Percentiles rank a stretch among this genome's conserved stretches.
Conservation (phyloP, 1,140 invertebrate species). For the Drosophila littoralis region DNA sequence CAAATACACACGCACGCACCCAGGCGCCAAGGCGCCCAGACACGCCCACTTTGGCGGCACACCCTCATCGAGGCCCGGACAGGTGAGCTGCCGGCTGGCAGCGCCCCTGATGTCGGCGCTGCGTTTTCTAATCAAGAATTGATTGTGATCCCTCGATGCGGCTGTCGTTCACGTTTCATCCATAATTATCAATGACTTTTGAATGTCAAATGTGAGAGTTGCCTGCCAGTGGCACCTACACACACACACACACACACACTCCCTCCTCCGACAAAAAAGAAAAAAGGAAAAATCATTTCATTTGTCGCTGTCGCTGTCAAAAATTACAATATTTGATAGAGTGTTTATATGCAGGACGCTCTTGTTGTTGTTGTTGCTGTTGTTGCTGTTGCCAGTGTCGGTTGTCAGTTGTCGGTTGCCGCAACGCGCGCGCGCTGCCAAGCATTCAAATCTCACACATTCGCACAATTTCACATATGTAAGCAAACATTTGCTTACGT, state of each 20-base stretch:
- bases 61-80: slow-evolving; percentile 37
- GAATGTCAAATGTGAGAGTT: slow-evolving; percentile 80
- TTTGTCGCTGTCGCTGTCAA: slow-evolving; percentile 72
- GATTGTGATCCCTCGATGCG: slow-evolving; percentile 82
- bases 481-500: slow-evolving; percentile 44
- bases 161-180: slow-evolving; percentile 81
- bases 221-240: slow-evolving; percentile 66
- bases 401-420: too few relatives aligned
- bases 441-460: slow-evolving; percentile 20
- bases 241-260: background rate
- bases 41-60: slow-evolving; percentile 45
- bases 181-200: slow-evolving; percentile 83
- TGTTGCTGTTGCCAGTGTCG: background rate
- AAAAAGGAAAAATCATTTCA: slow-evolving; percentile 72
- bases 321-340: slow-evolving; percentile 64
- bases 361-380: background rate
- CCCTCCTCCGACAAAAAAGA: slow-evolving; percentile 1
- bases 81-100: slow-evolving; percentile 8
- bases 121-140: slow-evolving; percentile 83
- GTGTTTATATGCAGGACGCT: slow-evolving; percentile 45
- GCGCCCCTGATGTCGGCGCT: slow-evolving; percentile 35
- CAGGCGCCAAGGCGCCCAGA: background rate
- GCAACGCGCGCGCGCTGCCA: background rate
- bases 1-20: slow-evolving; percentile 33
- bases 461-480: slow-evolving; percentile 52